Conservation (phyloP, 64 coral and sea anemone species). For the Dendrophyllia cribrosa region DNA sequence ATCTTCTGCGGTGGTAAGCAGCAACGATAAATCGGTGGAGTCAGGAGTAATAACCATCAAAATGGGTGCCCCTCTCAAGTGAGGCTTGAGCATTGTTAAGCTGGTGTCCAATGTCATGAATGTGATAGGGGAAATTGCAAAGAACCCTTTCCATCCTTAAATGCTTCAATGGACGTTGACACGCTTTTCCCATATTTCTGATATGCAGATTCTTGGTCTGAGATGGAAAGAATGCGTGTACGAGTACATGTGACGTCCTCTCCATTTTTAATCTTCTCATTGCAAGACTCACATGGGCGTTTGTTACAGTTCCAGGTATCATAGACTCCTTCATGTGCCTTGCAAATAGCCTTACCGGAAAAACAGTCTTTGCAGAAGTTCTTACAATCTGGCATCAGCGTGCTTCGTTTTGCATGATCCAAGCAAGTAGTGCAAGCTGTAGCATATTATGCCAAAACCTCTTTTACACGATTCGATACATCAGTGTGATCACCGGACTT, state of each 20-base stretch:
- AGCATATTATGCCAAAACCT: slow-evolving; percentile 40
- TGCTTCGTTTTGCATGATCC: slow-evolving; percentile 23
- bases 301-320: slow-evolving; percentile 16
- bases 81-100: slow-evolving; percentile 56
- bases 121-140: slow-evolving; percentile 43
- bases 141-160: slow-evolving; percentile 27
- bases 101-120: slow-evolving; percentile 66
- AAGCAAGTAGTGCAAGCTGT: slow-evolving; percentile 23
- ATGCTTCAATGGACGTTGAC: slow-evolving; percentile 35
- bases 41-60: slow-evolving; percentile 53
- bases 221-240: slow-evolving; percentile 39
- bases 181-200: slow-evolving; percentile 49
- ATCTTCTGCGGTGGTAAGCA: slow-evolving; percentile 57
- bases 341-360: slow-evolving; percentile 33
- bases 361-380: slow-evolving; percentile 46
- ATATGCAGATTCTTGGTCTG: slow-evolving; percentile 65
- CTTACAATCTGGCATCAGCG: slow-evolving; percentile 17
- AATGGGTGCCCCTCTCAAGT: slow-evolving; percentile 56
- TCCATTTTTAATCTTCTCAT: slow-evolving; percentile 60
- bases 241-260: slow-evolving; percentile 42
- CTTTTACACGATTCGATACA: background rate
- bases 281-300: slow-evolving; percentile 55
- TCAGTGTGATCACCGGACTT: too few relatives aligned
- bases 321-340: slow-evolving; percentile 65
- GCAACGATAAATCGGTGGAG: slow-evolving; percentile 68